Percentiles rank a stretch among this genome's conserved stretches.
Conservation (phyloP, 2,113 vertebrate genomes). For the Gavialis gangeticus region DNA sequence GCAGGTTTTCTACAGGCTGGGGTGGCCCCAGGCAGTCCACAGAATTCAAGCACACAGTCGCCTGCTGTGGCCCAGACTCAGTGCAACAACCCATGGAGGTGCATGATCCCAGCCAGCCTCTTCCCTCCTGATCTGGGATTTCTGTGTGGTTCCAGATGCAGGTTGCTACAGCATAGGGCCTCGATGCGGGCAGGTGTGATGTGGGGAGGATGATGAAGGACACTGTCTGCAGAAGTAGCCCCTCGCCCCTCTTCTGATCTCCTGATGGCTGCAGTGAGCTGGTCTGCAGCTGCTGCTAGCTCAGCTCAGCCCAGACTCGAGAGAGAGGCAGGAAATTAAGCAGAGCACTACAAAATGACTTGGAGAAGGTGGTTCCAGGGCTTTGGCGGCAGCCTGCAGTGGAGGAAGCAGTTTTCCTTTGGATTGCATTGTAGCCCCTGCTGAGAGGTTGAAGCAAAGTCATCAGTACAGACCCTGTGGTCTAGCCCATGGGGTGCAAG, state of each 20-base stretch:
- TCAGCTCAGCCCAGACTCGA: background rate
- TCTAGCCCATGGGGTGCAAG: background rate
- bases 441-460: background rate
- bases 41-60: no score
- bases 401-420: background rate
- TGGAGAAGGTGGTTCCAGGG: background rate
- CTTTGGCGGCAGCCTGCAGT: background rate
- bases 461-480: background rate
- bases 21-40: background rate
- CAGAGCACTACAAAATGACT: background rate
- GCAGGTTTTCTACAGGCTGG: background rate
- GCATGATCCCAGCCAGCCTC: background rate
- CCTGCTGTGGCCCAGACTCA: no score
- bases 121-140: background rate
- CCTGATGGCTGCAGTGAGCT: background rate
- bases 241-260: background rate
- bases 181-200: background rate
- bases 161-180: background rate
- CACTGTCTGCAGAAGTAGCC: background rate
- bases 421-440: background rate
- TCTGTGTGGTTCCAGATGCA: background rate
- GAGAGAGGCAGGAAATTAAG: background rate
- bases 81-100: no score
- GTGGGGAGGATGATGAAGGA: background rate
- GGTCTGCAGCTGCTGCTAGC: background rate